Evolutionary conservation across 2,888 invertebrate species (phyloP), one percentile per base, ranked within the genome.

Genomic region (Byasa hedistus): DNA sequence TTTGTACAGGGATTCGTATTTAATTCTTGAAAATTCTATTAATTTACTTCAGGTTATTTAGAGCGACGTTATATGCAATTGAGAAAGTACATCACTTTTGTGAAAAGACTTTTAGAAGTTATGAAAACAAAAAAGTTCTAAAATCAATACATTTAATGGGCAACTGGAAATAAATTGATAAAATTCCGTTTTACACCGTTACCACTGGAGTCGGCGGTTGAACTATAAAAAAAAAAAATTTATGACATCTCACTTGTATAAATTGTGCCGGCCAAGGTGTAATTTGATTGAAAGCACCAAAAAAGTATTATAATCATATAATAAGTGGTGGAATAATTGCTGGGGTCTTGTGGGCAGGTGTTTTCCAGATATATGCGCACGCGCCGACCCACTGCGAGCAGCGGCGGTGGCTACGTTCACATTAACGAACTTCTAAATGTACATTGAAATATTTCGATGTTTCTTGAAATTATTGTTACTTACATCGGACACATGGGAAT

Each of bases 211-310:
- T 75, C 75, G 73, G 74, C 71, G 71, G 69, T 48, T 19, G 83
- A 80, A 84, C 77, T 76, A 73, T 62, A 73, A 71, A 74, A 32
- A 79, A 82, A 86, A 88, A 88, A 87, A 85, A 79, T 72, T 88
- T 89, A 90, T 88, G 91, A 91, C 91, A 91, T 91, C 91, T 91
- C 85, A 91, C 87, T 91, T 85, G 71, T 82, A 82, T 85, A 80
- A 87, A 89, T 85, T 87, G 84, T 82, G 81, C 82, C 73, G 77
- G 78, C 84, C 85, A 91, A 91, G 90, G 91, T 91, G 91, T 91
- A 91, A 91, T 91, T 91, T 90, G 91, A 91, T 91, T 91, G 91
- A 91, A 90, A 91, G 91, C 89, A 89, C 89, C 89, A 91, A 91
- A 52, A 91, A 91, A 90, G 84, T 89, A 84, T 85, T 86, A 89